Percentiles rank a stretch among this genome's conserved stretches.
These are phyloP conservation scores for Megaptera novaeangliae DNA, from an alignment of 2,113 vertebrate species.

Conservation along the genomic window DNA sequence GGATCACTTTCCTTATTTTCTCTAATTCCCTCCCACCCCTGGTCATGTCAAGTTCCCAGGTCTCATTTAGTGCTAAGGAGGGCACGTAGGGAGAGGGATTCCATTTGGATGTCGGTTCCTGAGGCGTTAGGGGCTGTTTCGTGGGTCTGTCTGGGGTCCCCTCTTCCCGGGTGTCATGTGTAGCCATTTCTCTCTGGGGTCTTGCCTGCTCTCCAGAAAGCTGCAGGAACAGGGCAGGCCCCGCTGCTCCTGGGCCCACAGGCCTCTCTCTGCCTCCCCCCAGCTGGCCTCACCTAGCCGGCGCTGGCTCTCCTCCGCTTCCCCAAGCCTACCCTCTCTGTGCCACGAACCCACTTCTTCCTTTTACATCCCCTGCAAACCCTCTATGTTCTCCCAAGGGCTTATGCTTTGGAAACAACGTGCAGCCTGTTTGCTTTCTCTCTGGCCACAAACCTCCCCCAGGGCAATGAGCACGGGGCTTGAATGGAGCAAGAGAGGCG, in stretches of 20 bases:
- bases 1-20: neutral
- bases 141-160: neutral
- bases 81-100: neutral
- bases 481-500: neutral
- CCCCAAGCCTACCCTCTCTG: neutral
- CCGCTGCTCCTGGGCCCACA: neutral
- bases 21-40: neutral
- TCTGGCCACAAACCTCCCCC: neutral
- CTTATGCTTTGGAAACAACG: neutral
- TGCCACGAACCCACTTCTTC: neutral
- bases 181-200: neutral
- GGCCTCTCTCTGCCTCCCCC: neutral
- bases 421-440: neutral
- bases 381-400: neutral
- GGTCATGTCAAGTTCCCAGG: neutral
- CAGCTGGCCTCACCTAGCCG: neutral
- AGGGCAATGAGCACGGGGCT: neutral
- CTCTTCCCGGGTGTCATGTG: neutral
- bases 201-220: neutral
- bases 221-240: neutral
- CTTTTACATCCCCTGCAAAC: neutral
- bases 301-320: neutral
- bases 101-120: neutral
- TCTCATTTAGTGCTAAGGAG: neutral
- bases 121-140: neutral